A percentile compares a stretch with the other conserved stretches of the same genome.
Evolutionary conservation across 2,888 invertebrate genomes (phyloP).

Genomic region (Xanthorhoe spadicearia): DNA sequence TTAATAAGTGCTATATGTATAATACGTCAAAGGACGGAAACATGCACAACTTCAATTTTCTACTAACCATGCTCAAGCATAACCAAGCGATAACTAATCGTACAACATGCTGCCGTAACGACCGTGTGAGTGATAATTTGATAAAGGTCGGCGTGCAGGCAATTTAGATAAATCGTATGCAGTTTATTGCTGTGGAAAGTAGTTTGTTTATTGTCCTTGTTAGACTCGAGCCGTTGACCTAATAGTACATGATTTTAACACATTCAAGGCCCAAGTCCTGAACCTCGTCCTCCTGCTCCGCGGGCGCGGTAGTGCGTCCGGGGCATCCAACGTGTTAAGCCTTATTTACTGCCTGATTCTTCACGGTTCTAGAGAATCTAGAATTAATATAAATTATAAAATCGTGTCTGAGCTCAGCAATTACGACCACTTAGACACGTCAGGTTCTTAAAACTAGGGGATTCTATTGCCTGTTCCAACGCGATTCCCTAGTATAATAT

Average conservation of each 20-base stretch:
- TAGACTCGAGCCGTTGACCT: background rate
- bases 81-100: background rate
- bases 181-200: background rate
- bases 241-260: background rate
- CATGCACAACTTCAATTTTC: background rate
- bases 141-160: background rate
- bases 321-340: no score
- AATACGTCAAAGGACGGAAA: background rate
- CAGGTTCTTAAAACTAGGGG: no score
- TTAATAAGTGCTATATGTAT: no score
- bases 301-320: no score
- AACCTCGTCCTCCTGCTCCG: no score
- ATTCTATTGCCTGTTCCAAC: no score
- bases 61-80: background rate
- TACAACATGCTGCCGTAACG: constrained; percentile 6
- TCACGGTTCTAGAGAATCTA: background rate
- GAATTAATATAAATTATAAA: background rate
- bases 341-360: background rate
- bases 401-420: background rate
- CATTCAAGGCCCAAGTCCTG: no score
- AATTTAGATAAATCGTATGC: background rate
- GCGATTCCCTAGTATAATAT: no score
- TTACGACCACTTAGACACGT: no score
- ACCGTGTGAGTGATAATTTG: constrained; percentile 11
- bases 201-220: background rate